A percentile compares a stretch with the other conserved stretches of the same genome.
Evolutionary conservation across 1,140 invertebrate genomes (phyloP).

Genomic region (Bombus affinis): DNA sequence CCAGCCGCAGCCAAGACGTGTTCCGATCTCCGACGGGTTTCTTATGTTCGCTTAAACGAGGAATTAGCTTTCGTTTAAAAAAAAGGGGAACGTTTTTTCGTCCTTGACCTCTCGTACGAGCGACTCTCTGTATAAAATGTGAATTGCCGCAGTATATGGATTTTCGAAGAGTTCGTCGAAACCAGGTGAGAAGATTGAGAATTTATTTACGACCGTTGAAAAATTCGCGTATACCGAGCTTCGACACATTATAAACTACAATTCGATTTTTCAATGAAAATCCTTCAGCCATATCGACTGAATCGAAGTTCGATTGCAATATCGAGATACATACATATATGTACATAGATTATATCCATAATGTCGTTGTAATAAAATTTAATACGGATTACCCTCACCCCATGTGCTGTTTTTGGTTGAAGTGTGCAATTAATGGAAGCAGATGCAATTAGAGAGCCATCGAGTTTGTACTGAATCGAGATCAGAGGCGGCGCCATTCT

Average conservation of each 20-base stretch:
- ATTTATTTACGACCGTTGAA: neutral
- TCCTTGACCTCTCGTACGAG: too few relatives aligned
- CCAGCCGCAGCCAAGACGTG: slow-evolving; percentile 56
- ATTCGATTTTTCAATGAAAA: neutral
- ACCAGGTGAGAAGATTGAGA: neutral
- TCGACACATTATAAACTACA: neutral
- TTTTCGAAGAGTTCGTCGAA: neutral
- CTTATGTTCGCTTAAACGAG: slow-evolving; percentile 39
- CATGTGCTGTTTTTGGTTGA: neutral
- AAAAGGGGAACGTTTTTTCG: neutral
- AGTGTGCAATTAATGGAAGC: slow-evolving; percentile 21
- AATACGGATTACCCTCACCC: neutral
- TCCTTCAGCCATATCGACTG: neutral
- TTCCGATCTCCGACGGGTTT: slow-evolving; percentile 29
- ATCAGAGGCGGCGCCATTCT: neutral
- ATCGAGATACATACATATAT: neutral
- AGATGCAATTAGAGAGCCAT: slow-evolving; percentile 16
- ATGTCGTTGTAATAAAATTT: neutral
- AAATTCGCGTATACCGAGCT: neutral
- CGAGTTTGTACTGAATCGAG: slow-evolving; percentile 18
- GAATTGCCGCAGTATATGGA: neutral
- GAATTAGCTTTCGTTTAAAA: slow-evolving; percentile 38
- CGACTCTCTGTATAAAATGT: too few relatives aligned
- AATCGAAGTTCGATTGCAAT: neutral
- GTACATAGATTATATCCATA: neutral